Percentiles rank a stretch among this genome's conserved stretches.
These are phyloP conservation scores for Bombycilla garrulus DNA, from an alignment of 2,113 vertebrate genomes.

Conservation along the genomic window DNA sequence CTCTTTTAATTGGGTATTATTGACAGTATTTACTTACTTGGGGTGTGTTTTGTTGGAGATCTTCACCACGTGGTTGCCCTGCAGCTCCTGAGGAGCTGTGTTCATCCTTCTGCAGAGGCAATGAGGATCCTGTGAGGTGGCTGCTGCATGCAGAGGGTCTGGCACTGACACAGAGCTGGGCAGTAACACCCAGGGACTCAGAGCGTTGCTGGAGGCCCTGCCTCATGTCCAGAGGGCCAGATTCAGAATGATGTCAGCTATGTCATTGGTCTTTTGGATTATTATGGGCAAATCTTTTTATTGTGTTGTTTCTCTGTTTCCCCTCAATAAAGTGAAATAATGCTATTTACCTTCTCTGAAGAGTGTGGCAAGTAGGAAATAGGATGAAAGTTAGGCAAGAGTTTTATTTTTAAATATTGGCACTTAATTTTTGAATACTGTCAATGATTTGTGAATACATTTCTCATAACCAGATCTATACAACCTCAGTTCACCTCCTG, in stretches of 20 bases:
- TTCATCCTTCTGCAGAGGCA: neutral
- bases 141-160: neutral
- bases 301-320: neutral
- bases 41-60: neutral
- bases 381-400: neutral
- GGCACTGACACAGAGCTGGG: accelerated
- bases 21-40: neutral
- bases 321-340: neutral
- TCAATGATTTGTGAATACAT: neutral
- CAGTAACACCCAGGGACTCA: accelerated
- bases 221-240: neutral
- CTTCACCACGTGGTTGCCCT: neutral
- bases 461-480: neutral
- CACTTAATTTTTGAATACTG: neutral
- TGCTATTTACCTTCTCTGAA: neutral
- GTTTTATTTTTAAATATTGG: neutral
- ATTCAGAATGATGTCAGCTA: neutral
- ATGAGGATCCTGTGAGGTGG: neutral
- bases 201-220: accelerated
- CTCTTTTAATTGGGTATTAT: neutral
- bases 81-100: neutral
- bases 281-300: neutral
- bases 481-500: neutral
- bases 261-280: neutral
- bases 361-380: neutral